Evolutionary conservation across 2,888 invertebrate genomes (phyloP).

Genomic region (Euzetes globulus): DNA sequence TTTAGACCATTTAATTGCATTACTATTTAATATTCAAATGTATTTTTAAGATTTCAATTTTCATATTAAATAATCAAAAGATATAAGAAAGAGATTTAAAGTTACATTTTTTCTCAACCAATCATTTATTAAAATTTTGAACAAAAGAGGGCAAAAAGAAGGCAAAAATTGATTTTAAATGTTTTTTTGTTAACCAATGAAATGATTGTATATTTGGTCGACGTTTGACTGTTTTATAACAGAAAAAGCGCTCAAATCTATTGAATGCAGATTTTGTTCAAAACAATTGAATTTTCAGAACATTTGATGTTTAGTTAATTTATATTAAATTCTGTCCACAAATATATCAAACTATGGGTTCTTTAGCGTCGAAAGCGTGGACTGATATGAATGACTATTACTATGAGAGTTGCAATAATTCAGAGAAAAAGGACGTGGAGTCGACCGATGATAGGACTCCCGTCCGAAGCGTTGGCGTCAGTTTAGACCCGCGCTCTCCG

Average conservation of each 20-base stretch:
- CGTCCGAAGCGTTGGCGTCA: not conserved
- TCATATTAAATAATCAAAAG: no score
- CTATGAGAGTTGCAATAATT: not conserved
- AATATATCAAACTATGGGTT: slow-evolving; percentile 1
- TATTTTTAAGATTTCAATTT: no score
- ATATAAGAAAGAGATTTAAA: no score
- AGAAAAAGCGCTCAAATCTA: not conserved
- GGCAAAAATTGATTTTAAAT: not conserved
- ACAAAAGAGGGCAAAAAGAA: not conserved
- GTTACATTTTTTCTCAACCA: no score
- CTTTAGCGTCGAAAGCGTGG: not conserved
- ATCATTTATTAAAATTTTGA: not conserved
- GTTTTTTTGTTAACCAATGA: not conserved
- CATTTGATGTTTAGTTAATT: not conserved
- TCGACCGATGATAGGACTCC: not conserved
- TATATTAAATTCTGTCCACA: not conserved
- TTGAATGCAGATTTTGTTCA: not conserved
- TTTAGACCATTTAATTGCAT: no score
- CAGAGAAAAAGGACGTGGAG: not conserved
- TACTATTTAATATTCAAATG: no score
- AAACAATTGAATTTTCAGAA: not conserved
- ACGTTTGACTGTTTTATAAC: not conserved
- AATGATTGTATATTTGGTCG: not conserved
- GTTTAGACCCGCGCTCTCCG: slow-evolving; percentile 13
- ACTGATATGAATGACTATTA: not conserved